Conservation (phyloP, 2,888 invertebrate species). For the Gisinianus flammeolus region DNA sequence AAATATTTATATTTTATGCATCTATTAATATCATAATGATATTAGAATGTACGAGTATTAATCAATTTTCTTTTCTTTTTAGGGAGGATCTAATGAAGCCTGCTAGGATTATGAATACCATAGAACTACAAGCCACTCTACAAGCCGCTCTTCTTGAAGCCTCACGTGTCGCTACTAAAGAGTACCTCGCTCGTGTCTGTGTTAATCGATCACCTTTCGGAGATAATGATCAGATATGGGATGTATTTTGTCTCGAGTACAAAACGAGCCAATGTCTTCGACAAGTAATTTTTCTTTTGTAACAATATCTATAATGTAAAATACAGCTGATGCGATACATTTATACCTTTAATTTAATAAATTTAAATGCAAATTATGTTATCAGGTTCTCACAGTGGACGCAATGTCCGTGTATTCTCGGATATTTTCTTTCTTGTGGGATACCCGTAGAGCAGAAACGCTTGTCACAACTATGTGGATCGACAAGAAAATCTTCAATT, state of each 20-base stretch:
- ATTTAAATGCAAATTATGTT: not conserved
- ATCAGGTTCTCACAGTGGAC: constrained; percentile 24
- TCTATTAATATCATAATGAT: not conserved
- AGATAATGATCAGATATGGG: constrained; percentile 27
- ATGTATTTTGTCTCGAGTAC: constrained; percentile 35
- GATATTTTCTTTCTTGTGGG: constrained; percentile 36
- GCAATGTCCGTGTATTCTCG: constrained; percentile 26
- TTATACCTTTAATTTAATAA: not conserved
- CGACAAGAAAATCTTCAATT: constrained; percentile 22
- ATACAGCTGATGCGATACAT: not conserved
- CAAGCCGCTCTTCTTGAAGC: not conserved
- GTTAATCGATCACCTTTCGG: constrained; percentile 18
- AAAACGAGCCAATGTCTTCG: constrained; percentile 27
- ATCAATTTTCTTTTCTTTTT: not conserved
- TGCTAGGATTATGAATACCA: constrained; percentile 22
- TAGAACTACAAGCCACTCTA: constrained; percentile 30
- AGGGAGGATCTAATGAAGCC: constrained; percentile 25
- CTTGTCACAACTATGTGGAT: constrained; percentile 31
- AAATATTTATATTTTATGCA: not conserved
- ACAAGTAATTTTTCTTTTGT: constrained; percentile 8
- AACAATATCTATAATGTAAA: not conserved
- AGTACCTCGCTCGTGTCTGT: constrained; percentile 9
- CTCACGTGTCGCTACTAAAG: not conserved
- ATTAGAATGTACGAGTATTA: not conserved
- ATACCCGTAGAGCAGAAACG: constrained; percentile 25